phyloP scores from a whole-genome alignment of 2,888 invertebrate genomes.

The Athalia rosae region DNA sequence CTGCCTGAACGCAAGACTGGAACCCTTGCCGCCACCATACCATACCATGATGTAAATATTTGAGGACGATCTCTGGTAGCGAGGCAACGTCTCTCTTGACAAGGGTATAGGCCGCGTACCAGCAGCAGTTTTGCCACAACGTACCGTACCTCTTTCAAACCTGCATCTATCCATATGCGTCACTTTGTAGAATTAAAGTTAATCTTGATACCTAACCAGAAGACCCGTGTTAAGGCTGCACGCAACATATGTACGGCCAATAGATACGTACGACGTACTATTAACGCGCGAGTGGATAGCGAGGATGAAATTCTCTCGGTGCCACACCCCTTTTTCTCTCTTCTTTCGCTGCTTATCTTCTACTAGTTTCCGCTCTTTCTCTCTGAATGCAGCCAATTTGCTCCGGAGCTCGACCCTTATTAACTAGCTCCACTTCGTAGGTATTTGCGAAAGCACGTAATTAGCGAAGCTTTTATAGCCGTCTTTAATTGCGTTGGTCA shows the following conservation, averaged over 20 bases:
- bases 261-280: no score
- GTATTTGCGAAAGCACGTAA: conserved; percentile 27
- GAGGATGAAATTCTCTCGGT: conserved; percentile 17
- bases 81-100: conserved; percentile 58
- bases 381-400: conserved; percentile 35
- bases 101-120: conserved; percentile 52
- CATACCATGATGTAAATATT: conserved; percentile 60
- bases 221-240: conserved; percentile 12
- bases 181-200: conserved; percentile 39
- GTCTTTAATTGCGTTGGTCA: not conserved
- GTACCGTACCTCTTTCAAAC: conserved; percentile 19
- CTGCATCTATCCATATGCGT: conserved; percentile 24
- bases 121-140: not conserved
- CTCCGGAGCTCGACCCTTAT: conserved; percentile 25
- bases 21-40: conserved; percentile 55
- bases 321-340: not conserved
- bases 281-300: not conserved
- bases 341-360: not conserved
- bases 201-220: not conserved
- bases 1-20: conserved; percentile 22
- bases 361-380: not conserved
- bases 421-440: conserved; percentile 16
- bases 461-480: conserved; percentile 14
- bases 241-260: not conserved
- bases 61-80: conserved; percentile 59